Evolutionary conservation across 2,797 vertebrate genomes (phyloP), one percentile per base, ranked within the genome.

Genomic region (Pseudotriccus pelzelni): DNA sequence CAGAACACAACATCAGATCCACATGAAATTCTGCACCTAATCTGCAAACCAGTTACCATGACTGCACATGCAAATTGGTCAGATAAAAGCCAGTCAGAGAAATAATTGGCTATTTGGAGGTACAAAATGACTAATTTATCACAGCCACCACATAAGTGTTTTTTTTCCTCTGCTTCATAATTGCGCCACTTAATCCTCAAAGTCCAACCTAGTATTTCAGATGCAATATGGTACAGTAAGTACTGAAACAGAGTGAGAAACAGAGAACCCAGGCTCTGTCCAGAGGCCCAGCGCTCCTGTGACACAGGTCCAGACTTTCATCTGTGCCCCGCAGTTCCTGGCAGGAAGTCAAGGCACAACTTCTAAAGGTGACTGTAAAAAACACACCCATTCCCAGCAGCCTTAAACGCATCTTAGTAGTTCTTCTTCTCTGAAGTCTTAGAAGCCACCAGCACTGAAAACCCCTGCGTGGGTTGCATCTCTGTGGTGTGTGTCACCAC

Each of bases 11-110:
- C 93, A 96, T 90, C 92, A 95, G 79, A 95, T 84, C 59, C 83
- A 93, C 47, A 36, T 22, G 82, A 94, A 96, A 96, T 84, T 89
- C 94, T 93, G 87, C 25, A n/a, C 92, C 84, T 94, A 59, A 91
- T 96, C 94, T 94, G 89, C 91, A 96, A 96, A 87, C 91, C 84
- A 96, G 94, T 97, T 97, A 96, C 94, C 95, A 97, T 97, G 95
- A 96, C 94, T 95, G 94, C 94, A 93, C 94, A 96, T 96, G 94
- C 89, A 96, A 97, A 96, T 93, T 93, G 96, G 94, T 84, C 95
- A 91, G 92, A 96, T 94, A 96, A 95, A 96, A 97, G 94, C 92
- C 91, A 95, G 94, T 95, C 93, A 95, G 91, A 97, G 84, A 76
- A 96, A 88, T 96, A 96, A 96, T 92, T 97, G 93, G 92, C 94